These are phyloP conservation scores for Dromius quadrimaculatus DNA, from an alignment of 2,888 invertebrate species.

Conservation along the genomic window DNA sequence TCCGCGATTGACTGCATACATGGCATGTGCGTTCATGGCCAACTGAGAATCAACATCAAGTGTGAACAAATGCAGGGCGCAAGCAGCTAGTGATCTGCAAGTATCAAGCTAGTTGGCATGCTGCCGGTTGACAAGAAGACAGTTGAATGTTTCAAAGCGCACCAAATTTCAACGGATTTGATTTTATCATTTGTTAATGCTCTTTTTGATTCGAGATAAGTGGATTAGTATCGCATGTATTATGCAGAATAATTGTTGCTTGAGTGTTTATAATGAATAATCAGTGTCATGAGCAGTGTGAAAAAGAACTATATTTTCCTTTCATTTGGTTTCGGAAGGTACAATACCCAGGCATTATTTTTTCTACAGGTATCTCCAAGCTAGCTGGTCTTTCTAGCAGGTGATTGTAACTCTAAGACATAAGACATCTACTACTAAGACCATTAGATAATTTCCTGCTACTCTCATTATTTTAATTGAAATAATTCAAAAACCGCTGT, in stretches of 20 bases:
- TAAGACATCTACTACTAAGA: too few relatives aligned
- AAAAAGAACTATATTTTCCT: too few relatives aligned
- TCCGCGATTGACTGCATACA: conserved; percentile 30
- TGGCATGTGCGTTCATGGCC: conserved; percentile 16
- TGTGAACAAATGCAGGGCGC: conserved; percentile 13
- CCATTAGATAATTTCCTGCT: too few relatives aligned
- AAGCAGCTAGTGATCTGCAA: conserved; percentile 25
- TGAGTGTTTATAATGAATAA: too few relatives aligned
- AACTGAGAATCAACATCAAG: conserved; percentile 5
- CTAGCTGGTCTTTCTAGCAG: too few relatives aligned
- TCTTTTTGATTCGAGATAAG: background rate
- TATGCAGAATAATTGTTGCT: background rate
- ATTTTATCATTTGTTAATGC: conserved; percentile 4
- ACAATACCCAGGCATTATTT: too few relatives aligned
- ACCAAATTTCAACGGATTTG: conserved; percentile 25
- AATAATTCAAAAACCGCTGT: too few relatives aligned
- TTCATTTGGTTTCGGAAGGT: too few relatives aligned
- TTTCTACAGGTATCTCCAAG: too few relatives aligned
- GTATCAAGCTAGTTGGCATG: conserved; percentile 24
- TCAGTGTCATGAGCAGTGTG: too few relatives aligned
- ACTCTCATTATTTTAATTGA: too few relatives aligned
- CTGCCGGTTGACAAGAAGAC: conserved; percentile 10
- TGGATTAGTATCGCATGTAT: background rate
- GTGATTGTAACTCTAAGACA: too few relatives aligned
- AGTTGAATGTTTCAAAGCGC: conserved; percentile 18